Conservation (phyloP, 2,797 vertebrate genomes). For the Anas bernieri region DNA sequence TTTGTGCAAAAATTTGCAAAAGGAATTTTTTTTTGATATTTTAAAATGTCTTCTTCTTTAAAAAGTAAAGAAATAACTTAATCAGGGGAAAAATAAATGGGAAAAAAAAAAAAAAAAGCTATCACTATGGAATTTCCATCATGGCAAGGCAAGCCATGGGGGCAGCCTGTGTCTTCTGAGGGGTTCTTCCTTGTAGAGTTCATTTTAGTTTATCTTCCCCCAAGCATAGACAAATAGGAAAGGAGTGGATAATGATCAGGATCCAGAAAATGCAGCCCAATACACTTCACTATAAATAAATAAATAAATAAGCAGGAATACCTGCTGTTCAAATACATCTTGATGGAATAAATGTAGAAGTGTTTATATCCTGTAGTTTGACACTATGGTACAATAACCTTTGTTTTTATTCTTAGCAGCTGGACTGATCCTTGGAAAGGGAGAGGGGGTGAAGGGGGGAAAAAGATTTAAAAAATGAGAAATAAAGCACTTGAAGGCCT, state of each 20-base stretch:
- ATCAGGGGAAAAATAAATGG: too few species aligned
- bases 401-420: neutral
- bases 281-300: neutral
- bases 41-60: neutral
- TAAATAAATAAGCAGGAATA: neutral
- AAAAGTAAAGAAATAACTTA: neutral
- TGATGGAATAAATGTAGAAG: neutral
- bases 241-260: neutral
- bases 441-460: too few species aligned
- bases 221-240: neutral
- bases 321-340: neutral
- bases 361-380: neutral
- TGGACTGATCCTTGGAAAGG: neutral
- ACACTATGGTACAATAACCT: accelerated
- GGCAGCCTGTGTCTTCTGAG: neutral
- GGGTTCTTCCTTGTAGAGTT: neutral
- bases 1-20: too few species aligned
- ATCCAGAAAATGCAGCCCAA: neutral
- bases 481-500: neutral
- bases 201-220: neutral
- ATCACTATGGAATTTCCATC: too few species aligned
- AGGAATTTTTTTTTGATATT: neutral
- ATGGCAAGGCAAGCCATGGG: accelerated
- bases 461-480: neutral
- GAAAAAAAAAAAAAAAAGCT: neutral